A percentile compares a stretch with the other conserved stretches of the same genome.
These are phyloP conservation scores for Microctonus brassicae DNA, from an alignment of 2,888 invertebrate genomes.

Conservation along the genomic window DNA sequence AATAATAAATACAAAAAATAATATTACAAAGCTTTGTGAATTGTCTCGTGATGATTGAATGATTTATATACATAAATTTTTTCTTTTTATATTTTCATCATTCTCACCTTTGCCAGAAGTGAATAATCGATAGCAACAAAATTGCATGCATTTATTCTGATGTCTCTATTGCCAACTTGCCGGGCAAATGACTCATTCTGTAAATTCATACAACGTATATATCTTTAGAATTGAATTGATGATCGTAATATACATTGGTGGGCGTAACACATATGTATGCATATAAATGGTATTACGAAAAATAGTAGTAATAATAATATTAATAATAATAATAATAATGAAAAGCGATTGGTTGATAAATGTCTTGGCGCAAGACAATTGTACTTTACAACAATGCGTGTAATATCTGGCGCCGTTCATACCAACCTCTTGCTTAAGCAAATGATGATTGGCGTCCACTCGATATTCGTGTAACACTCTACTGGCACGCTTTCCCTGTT, in stretches of 20 bases:
- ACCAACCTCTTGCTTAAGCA: slow-evolving; percentile 45
- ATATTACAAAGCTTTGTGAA: neutral
- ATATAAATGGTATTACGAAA: slow-evolving; percentile 8
- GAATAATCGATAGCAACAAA: slow-evolving; percentile 47
- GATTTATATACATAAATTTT: neutral
- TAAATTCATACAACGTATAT: slow-evolving; percentile 4
- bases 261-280: neutral
- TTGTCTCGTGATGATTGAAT: neutral
- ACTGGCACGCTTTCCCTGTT: slow-evolving; percentile 41
- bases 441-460: slow-evolving; percentile 45
- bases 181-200: slow-evolving; percentile 39
- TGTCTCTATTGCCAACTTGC: slow-evolving; percentile 41
- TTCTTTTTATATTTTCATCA: neutral
- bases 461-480: slow-evolving; percentile 40
- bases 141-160: slow-evolving; percentile 44
- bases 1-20: neutral
- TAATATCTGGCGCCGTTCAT: neutral
- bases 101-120: slow-evolving; percentile 43
- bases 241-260: neutral
- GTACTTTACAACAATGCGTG: slow-evolving; percentile 11
- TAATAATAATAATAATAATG: neutral
- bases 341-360: slow-evolving; percentile 19
- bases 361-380: slow-evolving; percentile 12
- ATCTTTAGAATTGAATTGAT: neutral
- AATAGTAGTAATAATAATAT: neutral